Base-by-base conservation (phyloP, 2,113 vertebrate genomes). In the Australoheros scitulus region DNA sequence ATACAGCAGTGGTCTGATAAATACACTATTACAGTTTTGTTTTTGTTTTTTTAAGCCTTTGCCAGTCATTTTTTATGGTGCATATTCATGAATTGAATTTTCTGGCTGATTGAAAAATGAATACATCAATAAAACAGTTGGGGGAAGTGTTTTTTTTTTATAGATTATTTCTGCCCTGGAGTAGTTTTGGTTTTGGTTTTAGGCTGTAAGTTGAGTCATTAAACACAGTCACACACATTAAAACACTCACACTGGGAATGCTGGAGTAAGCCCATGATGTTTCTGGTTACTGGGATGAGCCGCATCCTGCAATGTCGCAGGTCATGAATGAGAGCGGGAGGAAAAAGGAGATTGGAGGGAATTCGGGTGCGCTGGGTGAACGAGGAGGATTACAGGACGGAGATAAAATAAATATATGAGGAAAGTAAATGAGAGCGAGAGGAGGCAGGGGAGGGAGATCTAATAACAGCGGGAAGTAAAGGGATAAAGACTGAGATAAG, bases 201-300 rank as follows among this genome's bases (percentile, higher is more conserved):
- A 83, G 11, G 1, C 9, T 15, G 22, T 32, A 43, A 70, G 6
- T 83, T 82, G 60, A 85, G 56, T 85, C 76, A 82, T 78, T 77
- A 68, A 78, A 79, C 72, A 76, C 80, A 59, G 47, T 72, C 32
- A 47, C 24, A 72, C 41, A 0, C 64, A 11, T 68, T 47, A 68
- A 68, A 9, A 38, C 38, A 26, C 64, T 18, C 64, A 79, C 50
- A 61, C 81, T 72, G 43, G 76, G 57, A 81, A 79, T 74, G 70
- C 78, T 61, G 24, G 65, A 18, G 14, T 93, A 93, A 92, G 92
- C 90, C 68, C 76, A 77, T 75, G 60, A 78, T 89, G 79, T 84
- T 84, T 76, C 76, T 83, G 85, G 81, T 85, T 87, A 85, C 64
- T 59, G 9, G 76, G 80, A 78, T 75, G 83, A 87, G 87, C 81